Conservation (phyloP, 2,797 vertebrate species). For the Phataginus tricuspis region DNA sequence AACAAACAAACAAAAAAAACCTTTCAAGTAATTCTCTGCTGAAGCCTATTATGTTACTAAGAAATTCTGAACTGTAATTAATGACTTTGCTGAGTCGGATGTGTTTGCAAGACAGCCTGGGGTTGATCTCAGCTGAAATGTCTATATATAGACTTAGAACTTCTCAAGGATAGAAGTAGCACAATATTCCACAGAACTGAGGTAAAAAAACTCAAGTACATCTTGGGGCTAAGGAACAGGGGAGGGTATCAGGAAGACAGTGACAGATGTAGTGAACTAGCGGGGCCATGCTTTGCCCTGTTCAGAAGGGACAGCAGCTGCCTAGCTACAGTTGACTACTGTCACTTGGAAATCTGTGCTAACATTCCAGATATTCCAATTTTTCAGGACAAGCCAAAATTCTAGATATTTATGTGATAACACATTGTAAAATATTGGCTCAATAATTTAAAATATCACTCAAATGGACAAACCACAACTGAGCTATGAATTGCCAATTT, state of each 20-base stretch:
- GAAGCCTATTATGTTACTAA: conserved; percentile 1
- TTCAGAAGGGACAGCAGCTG: fast-evolving
- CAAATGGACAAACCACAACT: not conserved
- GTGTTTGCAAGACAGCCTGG: not conserved
- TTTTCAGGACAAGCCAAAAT: not conserved
- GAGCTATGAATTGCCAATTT: not conserved
- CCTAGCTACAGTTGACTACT: not conserved
- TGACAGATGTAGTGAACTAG: not conserved
- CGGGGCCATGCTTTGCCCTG: not conserved
- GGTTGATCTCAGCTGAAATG: not conserved
- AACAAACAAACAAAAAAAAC: not conserved
- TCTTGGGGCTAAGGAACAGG: fast-evolving
- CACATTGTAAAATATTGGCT: not conserved
- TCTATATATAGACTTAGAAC: not conserved
- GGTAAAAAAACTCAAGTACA: not conserved
- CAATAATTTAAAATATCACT: not conserved
- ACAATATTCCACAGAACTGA: not conserved
- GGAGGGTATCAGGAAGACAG: too few species aligned
- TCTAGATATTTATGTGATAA: not conserved
- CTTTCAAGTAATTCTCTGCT: conserved; percentile 27
- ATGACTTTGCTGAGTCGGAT: not conserved
- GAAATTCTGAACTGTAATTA: not conserved
- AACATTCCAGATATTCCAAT: not conserved
- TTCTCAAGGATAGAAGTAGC: not conserved
- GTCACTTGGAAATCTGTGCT: not conserved